Evolutionary conservation across 1,140 invertebrate species (phyloP).

Genomic region (Phymastichus coffea): DNA sequence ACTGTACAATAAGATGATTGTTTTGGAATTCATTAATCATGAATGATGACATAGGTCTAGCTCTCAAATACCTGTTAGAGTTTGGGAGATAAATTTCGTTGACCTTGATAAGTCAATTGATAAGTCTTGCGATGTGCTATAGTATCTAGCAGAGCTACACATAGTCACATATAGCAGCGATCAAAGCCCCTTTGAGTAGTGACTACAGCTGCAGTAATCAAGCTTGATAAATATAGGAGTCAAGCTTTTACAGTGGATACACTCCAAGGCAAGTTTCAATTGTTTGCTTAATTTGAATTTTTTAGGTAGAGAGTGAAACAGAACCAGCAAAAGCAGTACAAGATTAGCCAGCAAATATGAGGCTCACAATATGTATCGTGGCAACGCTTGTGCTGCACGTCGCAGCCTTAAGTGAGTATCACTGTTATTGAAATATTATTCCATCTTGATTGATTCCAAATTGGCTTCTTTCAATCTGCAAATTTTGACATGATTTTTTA

Average conservation of each 20-base stretch:
- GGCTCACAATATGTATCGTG: conserved; percentile 39
- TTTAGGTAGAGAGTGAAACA: conserved; percentile 31
- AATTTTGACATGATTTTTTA: conserved; percentile 3
- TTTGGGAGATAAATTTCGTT: conserved; percentile 25
- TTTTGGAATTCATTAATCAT: no score
- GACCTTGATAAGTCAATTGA: no score
- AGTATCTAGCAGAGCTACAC: no score
- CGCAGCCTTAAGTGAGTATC: conserved; percentile 48
- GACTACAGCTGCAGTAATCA: conserved; percentile 2
- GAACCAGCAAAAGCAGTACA: no score
- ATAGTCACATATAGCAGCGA: no score
- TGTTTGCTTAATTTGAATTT: conserved; percentile 16
- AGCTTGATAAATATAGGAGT: conserved; percentile 11
- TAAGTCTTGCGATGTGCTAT: no score
- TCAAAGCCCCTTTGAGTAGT: conserved; percentile 1
- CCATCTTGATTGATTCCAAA: no score
- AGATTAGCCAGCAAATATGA: no score
- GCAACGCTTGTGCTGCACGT: conserved; percentile 39
- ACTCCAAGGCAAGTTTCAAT: no score
- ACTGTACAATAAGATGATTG: no score
- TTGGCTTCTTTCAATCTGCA: no score
- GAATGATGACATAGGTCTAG: not conserved
- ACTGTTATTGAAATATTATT: conserved; percentile 29
- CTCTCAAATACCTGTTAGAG: not conserved
- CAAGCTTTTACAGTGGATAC: not conserved